Evolutionary conservation across 2,888 invertebrate species (phyloP).

Genomic region (Galeruca laticollis): DNA sequence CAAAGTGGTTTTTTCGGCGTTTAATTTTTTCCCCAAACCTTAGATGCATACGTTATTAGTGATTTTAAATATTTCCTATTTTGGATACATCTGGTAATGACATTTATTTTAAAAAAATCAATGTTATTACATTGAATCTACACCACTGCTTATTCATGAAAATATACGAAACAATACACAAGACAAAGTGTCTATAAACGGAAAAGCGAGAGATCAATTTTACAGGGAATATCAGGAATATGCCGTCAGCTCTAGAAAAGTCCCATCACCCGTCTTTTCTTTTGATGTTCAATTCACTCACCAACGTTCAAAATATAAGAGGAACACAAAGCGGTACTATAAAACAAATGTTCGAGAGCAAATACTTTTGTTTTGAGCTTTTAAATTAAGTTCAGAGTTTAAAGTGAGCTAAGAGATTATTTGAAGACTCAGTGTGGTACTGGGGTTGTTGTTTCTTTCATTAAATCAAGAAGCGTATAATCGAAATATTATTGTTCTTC

Average conservation of each 20-base stretch:
- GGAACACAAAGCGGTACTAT: background rate
- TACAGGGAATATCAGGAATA: background rate
- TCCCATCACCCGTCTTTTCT: background rate
- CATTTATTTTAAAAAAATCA: too few species aligned
- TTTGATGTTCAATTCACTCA: background rate
- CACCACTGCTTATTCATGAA: background rate
- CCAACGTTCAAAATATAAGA: background rate
- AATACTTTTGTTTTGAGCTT: background rate
- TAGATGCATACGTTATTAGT: too few species aligned
- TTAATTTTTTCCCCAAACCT: too few species aligned
- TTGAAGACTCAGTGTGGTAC: too few species aligned
- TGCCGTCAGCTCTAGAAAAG: background rate
- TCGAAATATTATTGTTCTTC: too few species aligned
- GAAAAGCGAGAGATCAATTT: background rate
- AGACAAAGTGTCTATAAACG: constrained; percentile 2
- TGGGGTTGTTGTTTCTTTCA: too few species aligned
- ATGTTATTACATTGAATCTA: too few species aligned
- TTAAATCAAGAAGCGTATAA: too few species aligned
- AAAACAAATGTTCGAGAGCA: constrained; percentile 4
- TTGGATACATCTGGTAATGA: too few species aligned
- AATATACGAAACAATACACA: background rate
- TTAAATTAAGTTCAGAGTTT: background rate
- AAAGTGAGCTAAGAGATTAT: background rate
- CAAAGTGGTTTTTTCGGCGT: too few species aligned
- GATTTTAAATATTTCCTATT: too few species aligned